Percentiles rank a stretch among this genome's conserved stretches.
Conservation (phyloP, 2,797 vertebrate genomes). For the Coendou prehensilis region DNA sequence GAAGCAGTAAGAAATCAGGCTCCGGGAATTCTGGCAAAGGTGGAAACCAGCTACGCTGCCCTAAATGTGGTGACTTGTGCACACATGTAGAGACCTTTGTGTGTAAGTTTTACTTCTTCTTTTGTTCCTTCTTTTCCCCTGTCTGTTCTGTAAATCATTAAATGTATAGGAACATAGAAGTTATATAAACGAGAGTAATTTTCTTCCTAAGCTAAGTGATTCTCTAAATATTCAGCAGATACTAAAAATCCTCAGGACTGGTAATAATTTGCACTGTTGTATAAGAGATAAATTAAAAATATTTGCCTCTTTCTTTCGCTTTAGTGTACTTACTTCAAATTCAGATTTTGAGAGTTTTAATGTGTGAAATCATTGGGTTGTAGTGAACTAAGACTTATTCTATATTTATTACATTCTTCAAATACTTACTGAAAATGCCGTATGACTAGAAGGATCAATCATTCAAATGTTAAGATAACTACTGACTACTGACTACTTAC, state of each 20-base stretch:
- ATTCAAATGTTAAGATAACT: background rate
- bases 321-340: constrained; percentile 59
- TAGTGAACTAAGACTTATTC: constrained; percentile 26
- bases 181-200: constrained; percentile 5
- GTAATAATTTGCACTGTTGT: constrained; percentile 19
- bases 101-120: constrained; percentile 93
- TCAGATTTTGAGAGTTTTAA: constrained; percentile 60
- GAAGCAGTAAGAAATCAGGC: constrained; percentile 91
- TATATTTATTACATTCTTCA: constrained; percentile 50
- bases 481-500: background rate
- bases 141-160: constrained; percentile 37
- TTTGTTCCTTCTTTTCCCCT: background rate
- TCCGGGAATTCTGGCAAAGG: constrained; percentile 97
- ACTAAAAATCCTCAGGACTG: constrained; percentile 36
- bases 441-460: background rate
- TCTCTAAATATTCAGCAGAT: constrained; percentile 27
- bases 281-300: constrained; percentile 52
- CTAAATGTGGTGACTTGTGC: constrained; percentile 98
- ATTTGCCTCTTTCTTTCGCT: constrained; percentile 42
- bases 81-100: constrained; percentile 99
- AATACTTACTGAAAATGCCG: constrained; percentile 11
- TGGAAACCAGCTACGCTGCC: constrained; percentile 96
- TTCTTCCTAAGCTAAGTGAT: constrained; percentile 6
- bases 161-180: constrained; percentile 17
- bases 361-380: background rate